Evolutionary conservation across 2,797 vertebrate genomes (phyloP).

Genomic region (Danio tinwini): DNA sequence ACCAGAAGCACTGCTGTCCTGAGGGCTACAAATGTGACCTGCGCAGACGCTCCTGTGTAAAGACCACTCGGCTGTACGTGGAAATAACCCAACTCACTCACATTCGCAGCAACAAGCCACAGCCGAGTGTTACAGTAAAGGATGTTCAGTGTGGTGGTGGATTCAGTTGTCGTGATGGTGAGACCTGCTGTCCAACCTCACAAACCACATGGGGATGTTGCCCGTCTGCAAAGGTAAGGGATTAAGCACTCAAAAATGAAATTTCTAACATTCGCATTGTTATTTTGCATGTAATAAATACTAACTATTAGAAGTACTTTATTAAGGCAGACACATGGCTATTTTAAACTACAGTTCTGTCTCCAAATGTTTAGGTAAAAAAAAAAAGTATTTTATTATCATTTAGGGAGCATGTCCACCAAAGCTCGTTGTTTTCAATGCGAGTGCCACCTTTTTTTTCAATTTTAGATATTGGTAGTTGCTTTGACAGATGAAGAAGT

Average conservation of each 20-base stretch:
- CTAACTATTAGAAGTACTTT: too few species aligned
- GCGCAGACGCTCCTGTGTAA: constrained; percentile 75
- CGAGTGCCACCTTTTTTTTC: too few species aligned
- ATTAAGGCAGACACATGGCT: too few species aligned
- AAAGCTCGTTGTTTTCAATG: too few species aligned
- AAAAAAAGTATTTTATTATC: too few species aligned
- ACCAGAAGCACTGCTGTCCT: constrained; percentile 85
- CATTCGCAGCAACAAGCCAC: constrained; percentile 19
- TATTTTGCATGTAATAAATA: too few species aligned
- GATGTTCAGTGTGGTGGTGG: constrained; percentile 67
- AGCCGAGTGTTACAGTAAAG: neutral
- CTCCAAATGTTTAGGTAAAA: too few species aligned
- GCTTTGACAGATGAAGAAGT: too few species aligned
- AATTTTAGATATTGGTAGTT: too few species aligned
- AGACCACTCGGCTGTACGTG: constrained; percentile 62
- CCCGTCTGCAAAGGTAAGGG: constrained; percentile 68
- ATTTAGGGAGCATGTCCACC: too few species aligned
- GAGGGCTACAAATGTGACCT: constrained; percentile 81
- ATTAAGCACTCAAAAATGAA: neutral
- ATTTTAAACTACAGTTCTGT: too few species aligned
- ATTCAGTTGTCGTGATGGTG: constrained; percentile 64
- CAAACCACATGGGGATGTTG: constrained; percentile 83
- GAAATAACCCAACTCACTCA: constrained; percentile 60
- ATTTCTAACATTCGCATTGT: too few species aligned
- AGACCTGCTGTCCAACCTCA: constrained; percentile 81